Evolutionary conservation across 2,888 invertebrate genomes (phyloP), one percentile per base, ranked within the genome.

Genomic region (Platerodrilus igneus): DNA sequence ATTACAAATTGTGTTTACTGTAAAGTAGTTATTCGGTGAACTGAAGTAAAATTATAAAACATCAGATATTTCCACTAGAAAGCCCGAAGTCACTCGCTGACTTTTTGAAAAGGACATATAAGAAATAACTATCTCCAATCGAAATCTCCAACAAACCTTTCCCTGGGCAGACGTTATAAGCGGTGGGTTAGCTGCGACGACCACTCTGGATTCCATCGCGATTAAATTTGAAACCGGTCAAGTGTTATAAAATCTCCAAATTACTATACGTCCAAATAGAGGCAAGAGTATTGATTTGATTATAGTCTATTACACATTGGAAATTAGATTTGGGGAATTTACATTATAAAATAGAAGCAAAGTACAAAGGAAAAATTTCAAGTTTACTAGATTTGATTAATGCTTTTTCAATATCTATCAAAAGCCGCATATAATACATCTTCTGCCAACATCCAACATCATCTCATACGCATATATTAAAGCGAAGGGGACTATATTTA

Each of bases 361-460:
- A n/a, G n/a, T n/a, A n/a, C n/a, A n/a, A n/a, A n/a, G n/a, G n/a
- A n/a, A n/a, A n/a, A n/a, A n/a, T n/a, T n/a, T n/a, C n/a, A n/a
- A n/a, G n/a, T n/a, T n/a, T n/a, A n/a, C n/a, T n/a, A n/a, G n/a
- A 33, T 48, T 47, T 51, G 51, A 51, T 51, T 51, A 51, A 51
- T 51, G 51, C 43, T 47, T 49, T 49, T 43, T 28, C 41, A 35
- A 45, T 34, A 42, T 33, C 27, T 36, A 34, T 29, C n/a, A 26
- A 38, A 33, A 19, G 37, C 25, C 25, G 19, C 37, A 32, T 32
- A 43, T 34, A 43, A 43, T 43, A 43, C 37, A 43, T 43, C 42
- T 37, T 43, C 37, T 16, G n/a, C 25, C 37, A 33, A 34, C 33
- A 43, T 44, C 39, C 39, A 35, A 28, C 39, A 40, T n/a, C n/a